Percentiles rank a stretch among this genome's conserved stretches.
These are phyloP conservation scores for Heteropelma amictum DNA, from an alignment of 2,888 invertebrate species.

Conservation along the genomic window DNA sequence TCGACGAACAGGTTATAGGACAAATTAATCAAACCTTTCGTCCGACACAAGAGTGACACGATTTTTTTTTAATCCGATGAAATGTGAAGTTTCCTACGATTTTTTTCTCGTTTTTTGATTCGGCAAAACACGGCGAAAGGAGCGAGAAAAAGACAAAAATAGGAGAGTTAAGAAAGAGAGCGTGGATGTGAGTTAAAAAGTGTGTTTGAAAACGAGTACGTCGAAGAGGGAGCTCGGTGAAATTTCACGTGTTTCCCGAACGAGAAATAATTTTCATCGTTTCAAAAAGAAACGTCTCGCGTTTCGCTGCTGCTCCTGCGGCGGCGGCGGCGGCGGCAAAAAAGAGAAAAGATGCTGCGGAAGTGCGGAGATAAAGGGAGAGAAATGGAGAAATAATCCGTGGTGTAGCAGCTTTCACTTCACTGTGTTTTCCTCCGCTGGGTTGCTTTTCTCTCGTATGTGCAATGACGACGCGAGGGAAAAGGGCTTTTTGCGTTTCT, in stretches of 20 bases:
- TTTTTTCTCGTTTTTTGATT: too few species aligned
- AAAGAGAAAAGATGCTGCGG: slow-evolving; percentile 36
- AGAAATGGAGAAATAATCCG: slow-evolving; percentile 51
- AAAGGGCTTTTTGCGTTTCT: slow-evolving; percentile 44
- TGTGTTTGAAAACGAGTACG: neutral
- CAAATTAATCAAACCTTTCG: too few species aligned
- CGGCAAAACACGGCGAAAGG: too few species aligned
- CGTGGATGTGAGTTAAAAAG: neutral
- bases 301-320: too few species aligned
- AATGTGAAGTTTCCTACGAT: too few species aligned
- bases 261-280: slow-evolving; percentile 70
- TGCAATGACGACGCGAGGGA: slow-evolving; percentile 27
- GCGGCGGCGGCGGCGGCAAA: slow-evolving; percentile 14
- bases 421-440: slow-evolving; percentile 15
- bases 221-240: slow-evolving; percentile 57
- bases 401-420: slow-evolving; percentile 8
- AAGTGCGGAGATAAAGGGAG: neutral
- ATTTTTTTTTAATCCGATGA: too few species aligned
- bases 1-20: too few species aligned
- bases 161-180: slow-evolving; percentile 23
- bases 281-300: slow-evolving; percentile 17
- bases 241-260: slow-evolving; percentile 66
- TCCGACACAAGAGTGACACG: too few species aligned
- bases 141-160: slow-evolving; percentile 45
- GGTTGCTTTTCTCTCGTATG: slow-evolving; percentile 40